Evolutionary conservation across 2,113 vertebrate species (phyloP), one percentile per base, ranked within the genome.

Genomic region (Barbus barbus): DNA sequence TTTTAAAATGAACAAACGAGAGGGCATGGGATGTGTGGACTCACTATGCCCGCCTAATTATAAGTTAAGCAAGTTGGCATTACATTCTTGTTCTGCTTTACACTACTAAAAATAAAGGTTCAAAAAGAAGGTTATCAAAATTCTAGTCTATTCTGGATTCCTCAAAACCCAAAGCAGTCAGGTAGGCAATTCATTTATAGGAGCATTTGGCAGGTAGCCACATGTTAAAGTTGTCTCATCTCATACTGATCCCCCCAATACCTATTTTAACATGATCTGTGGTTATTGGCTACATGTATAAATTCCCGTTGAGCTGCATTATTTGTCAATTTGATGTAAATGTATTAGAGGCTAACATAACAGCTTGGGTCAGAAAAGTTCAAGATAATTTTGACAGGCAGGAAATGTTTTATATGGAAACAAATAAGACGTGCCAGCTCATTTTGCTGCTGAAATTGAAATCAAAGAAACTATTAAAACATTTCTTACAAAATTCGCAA

Each of bases 201-300:
- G 61, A n/a, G n/a, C n/a, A n/a, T 44, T 44, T 79, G 77, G 56
- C 56, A 41, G 56, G 33, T 0, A 38, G 76, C 76, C 76, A 61
- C 53, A 44, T 24, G 22, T 41, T 79, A 60, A 44, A 63, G 53
- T 36, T 44, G 56, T 79, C 56, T 79, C 53, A 38, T 79, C 58
- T 63, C 5, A 79, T 63, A 38, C 8, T 44, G 33, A 20, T 61
- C 33, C 41, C 58, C 58, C 44, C 22, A 61, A 63, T 36, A 63
- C 6, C 6, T 20, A 41, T 61, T 41, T 78, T 18, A 16, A 18
- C 12, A 0, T 46, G n/a, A 2, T 41, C 36, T 31, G 6, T 12
- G 7, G 24, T 24, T 75, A 51, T 75, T 75, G 44, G n/a, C 26
- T 26, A 24, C 36, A 48, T 75, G 24, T 46, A 16, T 48, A 31